These are phyloP conservation scores for Apeira syringaria DNA, from an alignment of 2,888 invertebrate genomes.

Conservation along the genomic window DNA sequence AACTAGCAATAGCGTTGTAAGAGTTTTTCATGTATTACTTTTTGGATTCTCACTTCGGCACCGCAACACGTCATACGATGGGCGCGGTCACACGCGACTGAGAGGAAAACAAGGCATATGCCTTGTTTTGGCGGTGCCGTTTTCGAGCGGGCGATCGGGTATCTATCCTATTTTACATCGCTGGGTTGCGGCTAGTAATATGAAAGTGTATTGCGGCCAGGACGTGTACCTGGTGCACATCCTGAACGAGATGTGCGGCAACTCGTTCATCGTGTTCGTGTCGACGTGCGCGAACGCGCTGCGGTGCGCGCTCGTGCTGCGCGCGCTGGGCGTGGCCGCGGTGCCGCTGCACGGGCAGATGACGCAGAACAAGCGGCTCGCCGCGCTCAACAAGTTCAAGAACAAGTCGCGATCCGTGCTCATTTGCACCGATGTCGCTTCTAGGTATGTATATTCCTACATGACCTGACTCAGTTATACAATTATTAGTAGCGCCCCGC, in stretches of 20 bases:
- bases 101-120: too few species aligned
- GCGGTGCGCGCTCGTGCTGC: conserved; percentile 93
- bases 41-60: too few species aligned
- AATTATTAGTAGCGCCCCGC: too few species aligned
- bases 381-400: conserved; percentile 98
- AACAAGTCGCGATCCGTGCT: conserved; percentile 96
- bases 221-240: conserved; percentile 98
- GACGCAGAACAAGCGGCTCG: conserved; percentile 98
- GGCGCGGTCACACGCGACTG: too few species aligned
- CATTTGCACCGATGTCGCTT: conserved; percentile 99
- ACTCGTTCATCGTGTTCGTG: conserved; percentile 98
- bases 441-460: conserved; percentile 91
- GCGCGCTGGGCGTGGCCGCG: conserved; percentile 95
- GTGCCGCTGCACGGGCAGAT: conserved; percentile 99
- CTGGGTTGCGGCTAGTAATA: too few species aligned
- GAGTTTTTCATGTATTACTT: too few species aligned
- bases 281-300: conserved; percentile 97
- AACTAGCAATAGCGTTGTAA: too few species aligned
- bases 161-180: too few species aligned
- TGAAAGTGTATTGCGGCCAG: conserved; percentile 60
- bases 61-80: too few species aligned
- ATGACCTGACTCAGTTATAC: too few species aligned
- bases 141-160: too few species aligned
- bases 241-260: conserved; percentile 96
- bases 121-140: too few species aligned